Evolutionary conservation across 2,888 invertebrate species (phyloP).

Genomic region (Acrocyrtus sp.): DNA sequence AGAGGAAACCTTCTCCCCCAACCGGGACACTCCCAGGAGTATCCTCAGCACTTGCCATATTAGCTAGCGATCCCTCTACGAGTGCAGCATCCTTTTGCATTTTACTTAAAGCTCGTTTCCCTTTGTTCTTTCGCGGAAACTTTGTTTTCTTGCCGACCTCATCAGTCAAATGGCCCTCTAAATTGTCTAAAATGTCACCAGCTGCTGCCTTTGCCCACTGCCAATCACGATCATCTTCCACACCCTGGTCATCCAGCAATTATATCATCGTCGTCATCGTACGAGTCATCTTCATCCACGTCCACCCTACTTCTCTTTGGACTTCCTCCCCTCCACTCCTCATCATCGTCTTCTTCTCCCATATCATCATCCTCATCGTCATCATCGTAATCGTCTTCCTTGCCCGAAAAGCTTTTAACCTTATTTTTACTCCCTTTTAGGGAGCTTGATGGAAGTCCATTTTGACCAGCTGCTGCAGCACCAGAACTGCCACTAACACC

Average conservation of each 20-base stretch:
- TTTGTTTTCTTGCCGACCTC: slow-evolving; percentile 19
- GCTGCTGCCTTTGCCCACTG: slow-evolving; percentile 36
- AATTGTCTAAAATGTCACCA: slow-evolving; percentile 48
- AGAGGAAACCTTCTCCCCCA: slow-evolving; percentile 10
- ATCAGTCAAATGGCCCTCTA: slow-evolving; percentile 38
- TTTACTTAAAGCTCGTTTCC: slow-evolving; percentile 23
- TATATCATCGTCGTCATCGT: slow-evolving; percentile 49
- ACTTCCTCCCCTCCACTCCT: slow-evolving; percentile 35
- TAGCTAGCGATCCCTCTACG: slow-evolving; percentile 25
- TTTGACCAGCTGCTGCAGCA: slow-evolving; percentile 36
- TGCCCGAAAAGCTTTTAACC: slow-evolving; percentile 53
- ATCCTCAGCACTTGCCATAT: slow-evolving; percentile 49
- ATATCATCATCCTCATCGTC: slow-evolving; percentile 40
- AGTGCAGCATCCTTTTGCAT: slow-evolving; percentile 33
- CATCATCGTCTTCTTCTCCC: slow-evolving; percentile 48
- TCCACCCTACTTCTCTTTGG: slow-evolving; percentile 14
- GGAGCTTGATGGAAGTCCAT: slow-evolving; percentile 40
- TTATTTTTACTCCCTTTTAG: slow-evolving; percentile 34
- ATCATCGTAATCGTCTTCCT: slow-evolving; percentile 42
- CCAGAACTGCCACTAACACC: background rate
- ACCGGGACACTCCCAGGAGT: slow-evolving; percentile 7
- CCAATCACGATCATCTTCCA: slow-evolving; percentile 28
- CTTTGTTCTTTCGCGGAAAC: slow-evolving; percentile 3
- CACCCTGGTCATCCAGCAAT: slow-evolving; percentile 41
- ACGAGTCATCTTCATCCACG: slow-evolving; percentile 41